Conservation (phyloP, 1,140 invertebrate genomes). For the Acarapis woodi region DNA sequence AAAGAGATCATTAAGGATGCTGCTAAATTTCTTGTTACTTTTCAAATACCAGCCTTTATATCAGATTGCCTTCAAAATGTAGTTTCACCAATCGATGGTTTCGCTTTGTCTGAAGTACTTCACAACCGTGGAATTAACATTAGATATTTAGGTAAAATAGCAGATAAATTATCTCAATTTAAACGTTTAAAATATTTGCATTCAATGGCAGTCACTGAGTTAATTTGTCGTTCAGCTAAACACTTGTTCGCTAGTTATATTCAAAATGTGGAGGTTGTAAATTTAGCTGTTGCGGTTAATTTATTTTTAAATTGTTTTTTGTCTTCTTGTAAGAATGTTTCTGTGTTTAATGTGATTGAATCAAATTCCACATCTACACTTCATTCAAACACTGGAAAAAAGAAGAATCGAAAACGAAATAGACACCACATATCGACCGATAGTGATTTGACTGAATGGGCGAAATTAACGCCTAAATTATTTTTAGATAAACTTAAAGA, state of each 20-base stretch:
- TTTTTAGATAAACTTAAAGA: conserved; percentile 61
- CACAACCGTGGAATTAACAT: conserved; percentile 85
- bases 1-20: conserved; percentile 70
- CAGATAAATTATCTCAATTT: conserved; percentile 39
- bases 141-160: conserved; percentile 69
- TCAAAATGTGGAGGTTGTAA: conserved; percentile 64
- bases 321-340: conserved; percentile 35
- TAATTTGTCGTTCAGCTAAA: conserved; percentile 59
- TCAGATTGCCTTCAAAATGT: conserved; percentile 71
- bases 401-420: not conserved
- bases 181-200: conserved; percentile 44
- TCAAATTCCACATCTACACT: conserved; percentile 20
- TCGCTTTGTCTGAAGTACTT: conserved; percentile 66
- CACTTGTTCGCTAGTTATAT: conserved; percentile 74
- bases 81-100: conserved; percentile 72
- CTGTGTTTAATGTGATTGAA: too few species aligned
- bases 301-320: conserved; percentile 88
- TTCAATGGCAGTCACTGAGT: conserved; percentile 38
- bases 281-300: conserved; percentile 51
- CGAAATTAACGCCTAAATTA: conserved; percentile 42
- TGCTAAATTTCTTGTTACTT: conserved; percentile 66
- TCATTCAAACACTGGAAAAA: not conserved
- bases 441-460: conserved; percentile 49
- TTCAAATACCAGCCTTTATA: conserved; percentile 78
- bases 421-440: not conserved